phyloP scores from a whole-genome alignment of 2,888 invertebrate species.

The Callosobruchus maculatus region DNA sequence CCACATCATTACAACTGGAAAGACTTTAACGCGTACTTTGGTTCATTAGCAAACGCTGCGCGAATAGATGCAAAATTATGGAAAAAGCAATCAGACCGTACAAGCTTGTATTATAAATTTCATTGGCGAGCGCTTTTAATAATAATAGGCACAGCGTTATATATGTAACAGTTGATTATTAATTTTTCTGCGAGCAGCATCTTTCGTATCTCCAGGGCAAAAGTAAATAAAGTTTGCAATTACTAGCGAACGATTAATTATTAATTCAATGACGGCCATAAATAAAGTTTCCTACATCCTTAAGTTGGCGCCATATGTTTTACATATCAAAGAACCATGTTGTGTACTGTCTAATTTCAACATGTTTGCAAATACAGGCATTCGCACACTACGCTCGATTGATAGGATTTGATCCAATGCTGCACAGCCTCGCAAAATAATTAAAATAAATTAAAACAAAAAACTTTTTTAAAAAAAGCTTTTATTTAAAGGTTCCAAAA shows the following conservation, averaged over 20 bases:
- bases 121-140: not conserved
- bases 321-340: conserved; percentile 27
- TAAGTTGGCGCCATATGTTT: conserved; percentile 26
- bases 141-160: not conserved
- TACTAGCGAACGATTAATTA: conserved; percentile 43
- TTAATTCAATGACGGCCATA: conserved; percentile 42
- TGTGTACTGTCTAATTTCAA: not conserved
- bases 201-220: conserved; percentile 21
- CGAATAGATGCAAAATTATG: not conserved
- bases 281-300: conserved; percentile 32
- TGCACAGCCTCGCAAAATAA: too few relatives aligned
- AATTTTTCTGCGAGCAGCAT: not conserved
- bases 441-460: too few relatives aligned
- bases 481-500: too few relatives aligned
- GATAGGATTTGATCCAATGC: too few relatives aligned
- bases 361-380: not conserved
- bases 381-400: not conserved
- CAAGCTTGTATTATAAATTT: not conserved
- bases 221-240: conserved; percentile 38
- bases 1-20: not conserved
- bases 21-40: not conserved
- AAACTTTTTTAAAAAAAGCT: too few relatives aligned
- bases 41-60: not conserved
- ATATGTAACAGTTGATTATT: not conserved
- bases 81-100: not conserved